Conservation (phyloP, 2,113 vertebrate genomes). For the Delphinus delphis region DNA sequence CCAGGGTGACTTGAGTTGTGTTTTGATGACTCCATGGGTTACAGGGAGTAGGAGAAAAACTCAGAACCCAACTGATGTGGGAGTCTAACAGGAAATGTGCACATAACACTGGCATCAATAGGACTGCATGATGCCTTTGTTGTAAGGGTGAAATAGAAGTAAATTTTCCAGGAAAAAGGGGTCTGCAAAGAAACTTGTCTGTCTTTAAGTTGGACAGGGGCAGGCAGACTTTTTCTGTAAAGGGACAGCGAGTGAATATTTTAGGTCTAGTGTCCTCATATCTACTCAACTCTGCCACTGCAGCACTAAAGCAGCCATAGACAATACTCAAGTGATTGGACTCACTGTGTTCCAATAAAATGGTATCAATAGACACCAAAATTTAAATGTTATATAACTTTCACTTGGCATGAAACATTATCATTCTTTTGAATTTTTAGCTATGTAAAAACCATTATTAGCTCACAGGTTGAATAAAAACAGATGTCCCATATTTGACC, state of each 20-base stretch:
- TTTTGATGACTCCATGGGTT: neutral
- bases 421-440: neutral
- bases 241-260: neutral
- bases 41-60: neutral
- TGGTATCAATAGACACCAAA: neutral
- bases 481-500: neutral
- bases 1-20: neutral
- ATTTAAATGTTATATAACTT: neutral
- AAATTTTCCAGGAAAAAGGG: neutral
- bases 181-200: neutral
- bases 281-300: neutral
- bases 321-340: neutral
- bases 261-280: neutral
- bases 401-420: neutral
- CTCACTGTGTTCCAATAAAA: neutral
- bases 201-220: neutral
- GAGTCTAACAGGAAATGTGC: neutral
- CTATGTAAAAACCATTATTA: neutral
- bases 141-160: neutral
- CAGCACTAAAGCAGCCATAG: no score
- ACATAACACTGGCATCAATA: neutral
- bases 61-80: neutral
- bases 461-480: neutral
- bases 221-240: neutral
- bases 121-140: accelerated